Evolutionary conservation across 2,797 vertebrate genomes (phyloP).

Genomic region (Syngnathus rostellatus): DNA sequence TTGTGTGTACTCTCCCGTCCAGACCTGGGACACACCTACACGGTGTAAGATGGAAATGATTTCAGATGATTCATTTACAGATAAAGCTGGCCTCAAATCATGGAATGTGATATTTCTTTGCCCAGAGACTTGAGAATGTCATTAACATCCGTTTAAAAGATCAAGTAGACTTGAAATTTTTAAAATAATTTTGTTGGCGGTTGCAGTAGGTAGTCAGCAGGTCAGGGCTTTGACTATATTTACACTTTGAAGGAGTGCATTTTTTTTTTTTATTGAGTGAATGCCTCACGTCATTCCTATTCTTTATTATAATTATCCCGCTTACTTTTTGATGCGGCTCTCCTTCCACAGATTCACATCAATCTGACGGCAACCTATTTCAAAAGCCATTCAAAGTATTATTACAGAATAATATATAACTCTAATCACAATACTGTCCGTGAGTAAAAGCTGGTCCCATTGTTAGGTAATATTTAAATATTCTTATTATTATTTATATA

Average conservation of each 20-base stretch:
- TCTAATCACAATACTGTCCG: background rate
- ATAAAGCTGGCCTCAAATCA: background rate
- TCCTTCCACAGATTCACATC: too few species aligned
- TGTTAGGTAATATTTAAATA: too few species aligned
- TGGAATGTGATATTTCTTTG: background rate
- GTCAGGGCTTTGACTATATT: background rate
- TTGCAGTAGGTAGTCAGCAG: background rate
- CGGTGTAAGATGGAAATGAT: background rate
- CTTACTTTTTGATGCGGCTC: too few species aligned
- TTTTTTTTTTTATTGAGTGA: background rate
- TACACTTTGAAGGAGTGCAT: background rate
- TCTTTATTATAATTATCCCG: too few species aligned
- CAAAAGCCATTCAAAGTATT: too few species aligned
- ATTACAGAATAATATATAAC: background rate
- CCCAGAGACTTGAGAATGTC: background rate
- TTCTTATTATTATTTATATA: too few species aligned
- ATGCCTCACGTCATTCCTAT: too few species aligned
- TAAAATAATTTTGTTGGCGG: background rate
- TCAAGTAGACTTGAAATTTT: background rate
- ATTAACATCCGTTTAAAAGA: background rate
- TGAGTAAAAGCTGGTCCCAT: background rate
- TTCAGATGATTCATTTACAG: background rate
- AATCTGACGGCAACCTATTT: too few species aligned
- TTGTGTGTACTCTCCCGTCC: background rate
- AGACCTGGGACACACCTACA: background rate